phyloP scores from a whole-genome alignment of 1,140 invertebrate genomes.

The Drosophila melanica region DNA sequence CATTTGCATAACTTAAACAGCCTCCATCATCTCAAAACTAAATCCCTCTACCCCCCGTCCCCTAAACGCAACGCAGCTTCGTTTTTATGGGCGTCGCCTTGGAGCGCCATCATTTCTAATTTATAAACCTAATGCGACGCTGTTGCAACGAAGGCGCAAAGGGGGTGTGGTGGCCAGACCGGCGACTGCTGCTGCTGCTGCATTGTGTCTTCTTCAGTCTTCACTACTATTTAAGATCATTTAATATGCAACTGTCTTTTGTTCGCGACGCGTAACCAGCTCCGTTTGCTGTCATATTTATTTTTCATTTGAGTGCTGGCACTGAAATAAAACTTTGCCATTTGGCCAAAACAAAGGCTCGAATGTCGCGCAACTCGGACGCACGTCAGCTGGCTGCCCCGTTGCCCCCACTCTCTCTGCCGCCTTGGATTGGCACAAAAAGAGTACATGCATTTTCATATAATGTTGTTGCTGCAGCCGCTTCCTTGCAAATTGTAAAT shows the following conservation, averaged over 20 bases:
- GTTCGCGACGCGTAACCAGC: constrained; percentile 54
- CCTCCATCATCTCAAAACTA: not conserved
- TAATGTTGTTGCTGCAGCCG: constrained; percentile 49
- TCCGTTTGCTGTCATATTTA: constrained; percentile 79
- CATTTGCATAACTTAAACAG: constrained; percentile 76
- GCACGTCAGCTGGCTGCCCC: constrained; percentile 74
- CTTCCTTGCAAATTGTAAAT: constrained; percentile 72
- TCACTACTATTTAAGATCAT: constrained; percentile 80
- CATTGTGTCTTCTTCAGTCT: constrained; percentile 64
- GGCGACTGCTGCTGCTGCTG: constrained; percentile 35
- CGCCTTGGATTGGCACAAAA: constrained; percentile 48
- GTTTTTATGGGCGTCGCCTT: constrained; percentile 39
- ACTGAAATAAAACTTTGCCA: constrained; percentile 81
- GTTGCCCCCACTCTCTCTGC: not conserved
- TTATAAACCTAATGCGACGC: constrained; percentile 80
- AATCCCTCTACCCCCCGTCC: not conserved
- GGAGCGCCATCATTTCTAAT: constrained; percentile 76
- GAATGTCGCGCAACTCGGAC: constrained; percentile 73
- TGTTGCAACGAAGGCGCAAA: constrained; percentile 43
- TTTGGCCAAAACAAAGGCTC: constrained; percentile 79
- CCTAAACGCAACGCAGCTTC: not conserved
- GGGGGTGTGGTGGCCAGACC: not conserved
- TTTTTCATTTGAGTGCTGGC: constrained; percentile 81
- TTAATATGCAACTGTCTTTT: constrained; percentile 81
- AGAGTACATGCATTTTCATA: constrained; percentile 79